Evolutionary conservation across 2,888 invertebrate genomes (phyloP).

Genomic region (Meandrusa payeni): DNA sequence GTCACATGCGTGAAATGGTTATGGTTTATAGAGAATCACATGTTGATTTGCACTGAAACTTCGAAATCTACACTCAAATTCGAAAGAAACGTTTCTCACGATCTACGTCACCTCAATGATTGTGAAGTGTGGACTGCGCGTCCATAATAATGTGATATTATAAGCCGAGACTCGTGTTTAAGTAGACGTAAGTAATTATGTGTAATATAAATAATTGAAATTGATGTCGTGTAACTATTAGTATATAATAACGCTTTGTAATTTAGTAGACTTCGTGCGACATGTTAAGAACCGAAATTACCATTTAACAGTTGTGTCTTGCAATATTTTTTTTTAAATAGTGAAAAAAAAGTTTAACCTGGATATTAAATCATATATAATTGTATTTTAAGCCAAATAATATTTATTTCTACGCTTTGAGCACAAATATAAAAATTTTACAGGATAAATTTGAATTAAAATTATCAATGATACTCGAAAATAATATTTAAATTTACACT

Average conservation of each 20-base stretch:
- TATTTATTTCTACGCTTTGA: slow-evolving; percentile 24
- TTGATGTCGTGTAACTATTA: slow-evolving; percentile 69
- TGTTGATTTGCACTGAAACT: slow-evolving; percentile 18
- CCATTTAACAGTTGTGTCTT: neutral
- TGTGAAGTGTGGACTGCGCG: slow-evolving; percentile 41
- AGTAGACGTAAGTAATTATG: slow-evolving; percentile 48
- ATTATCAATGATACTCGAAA: neutral
- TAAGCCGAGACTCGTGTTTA: slow-evolving; percentile 59
- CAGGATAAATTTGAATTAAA: neutral
- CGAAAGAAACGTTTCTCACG: slow-evolving; percentile 3
- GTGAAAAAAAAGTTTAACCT: neutral
- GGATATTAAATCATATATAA: slow-evolving; percentile 9
- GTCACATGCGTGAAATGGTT: slow-evolving; percentile 16
- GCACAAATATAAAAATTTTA: slow-evolving; percentile 17
- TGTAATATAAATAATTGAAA: slow-evolving; percentile 51
- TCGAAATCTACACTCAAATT: slow-evolving; percentile 7
- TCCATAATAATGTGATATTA: slow-evolving; percentile 72
- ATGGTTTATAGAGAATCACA: slow-evolving; percentile 23
- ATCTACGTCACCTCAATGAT: slow-evolving; percentile 8
- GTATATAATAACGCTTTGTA: slow-evolving; percentile 53
- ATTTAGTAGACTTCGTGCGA: slow-evolving; percentile 42
- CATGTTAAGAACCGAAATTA: slow-evolving; percentile 8
- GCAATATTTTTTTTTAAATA: slow-evolving; percentile 9
- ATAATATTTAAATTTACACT: too few species aligned
- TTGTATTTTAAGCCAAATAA: slow-evolving; percentile 20